Evolutionary conservation across 2,797 vertebrate species (phyloP), one percentile per base, ranked within the genome.

Genomic region (Cuculus canorus): DNA sequence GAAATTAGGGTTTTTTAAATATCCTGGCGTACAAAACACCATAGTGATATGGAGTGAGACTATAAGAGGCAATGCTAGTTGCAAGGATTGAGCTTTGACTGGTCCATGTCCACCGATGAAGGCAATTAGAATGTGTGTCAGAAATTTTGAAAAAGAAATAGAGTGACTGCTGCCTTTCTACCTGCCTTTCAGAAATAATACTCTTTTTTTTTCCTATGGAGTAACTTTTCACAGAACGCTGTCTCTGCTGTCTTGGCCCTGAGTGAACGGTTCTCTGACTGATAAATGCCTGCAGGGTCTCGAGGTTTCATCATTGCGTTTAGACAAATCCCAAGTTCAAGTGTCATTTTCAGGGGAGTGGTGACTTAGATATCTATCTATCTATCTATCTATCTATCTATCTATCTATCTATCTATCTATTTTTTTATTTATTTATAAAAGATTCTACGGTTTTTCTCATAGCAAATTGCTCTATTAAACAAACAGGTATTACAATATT

Each of bases 321-420:
- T 90, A 70, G 35, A 66, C 15, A 90, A 91, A 91, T 79, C 66
- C 69, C 39, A 66, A 59, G 64, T 89, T 91, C 86, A 83, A 60
- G 24, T 60, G 63, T 76, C 39, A 70, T 69, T 83, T 90, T 69
- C 41, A 65, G 73, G 17, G 54, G 45, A 82, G 39, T 0, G 0
- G 35, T 65, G n/a, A 35, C 73, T 35, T 52, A n/a, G n/a, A n/a
- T n/a, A n/a, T n/a, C n/a, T n/a, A n/a, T n/a, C n/a, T n/a, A n/a
- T n/a, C n/a, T n/a, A n/a, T n/a, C n/a, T n/a, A n/a, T n/a, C n/a
- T n/a, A n/a, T n/a, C n/a, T n/a, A n/a, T n/a, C n/a, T n/a, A n/a
- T n/a, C n/a, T n/a, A n/a, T n/a, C n/a, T n/a, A n/a, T n/a, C n/a
- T n/a, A n/a, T n/a, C n/a, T n/a, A n/a, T n/a, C n/a, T n/a, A 18